These are phyloP conservation scores for Beroe forskalii DNA, from an alignment of 37 sponge, comb jelly and placozoan species.

Conservation along the genomic window DNA sequence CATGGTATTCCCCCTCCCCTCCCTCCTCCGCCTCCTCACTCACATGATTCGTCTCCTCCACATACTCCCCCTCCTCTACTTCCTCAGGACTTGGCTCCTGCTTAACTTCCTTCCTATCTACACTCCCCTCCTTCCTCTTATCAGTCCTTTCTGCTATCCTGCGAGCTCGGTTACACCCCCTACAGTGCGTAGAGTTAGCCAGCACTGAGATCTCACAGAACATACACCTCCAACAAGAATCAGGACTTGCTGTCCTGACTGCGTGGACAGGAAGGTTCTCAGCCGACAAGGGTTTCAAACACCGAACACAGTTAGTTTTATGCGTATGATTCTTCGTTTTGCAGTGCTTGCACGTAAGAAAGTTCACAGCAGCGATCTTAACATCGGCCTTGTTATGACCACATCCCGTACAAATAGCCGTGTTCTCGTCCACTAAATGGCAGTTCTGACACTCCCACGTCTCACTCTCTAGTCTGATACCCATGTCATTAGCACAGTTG, in stretches of 20 bases:
- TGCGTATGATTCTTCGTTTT: slow-evolving; percentile 27
- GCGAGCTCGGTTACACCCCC: background rate
- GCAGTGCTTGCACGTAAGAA: slow-evolving; percentile 12
- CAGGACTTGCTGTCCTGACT: background rate
- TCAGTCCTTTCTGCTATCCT: background rate
- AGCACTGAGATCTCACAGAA: slow-evolving; percentile 25
- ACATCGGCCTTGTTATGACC: slow-evolving; percentile 27
- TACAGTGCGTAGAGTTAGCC: slow-evolving; percentile 29
- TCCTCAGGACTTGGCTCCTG: background rate
- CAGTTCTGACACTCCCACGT: slow-evolving; percentile 32
- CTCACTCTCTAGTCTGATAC: slow-evolving; percentile 5
- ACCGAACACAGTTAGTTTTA: slow-evolving; percentile 21
- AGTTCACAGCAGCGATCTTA: background rate
- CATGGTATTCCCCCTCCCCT: slow-evolving; percentile 1
- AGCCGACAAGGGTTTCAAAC: background rate
- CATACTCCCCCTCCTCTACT: slow-evolving; percentile 15
- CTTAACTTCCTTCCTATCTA: background rate
- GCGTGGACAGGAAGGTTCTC: background rate
- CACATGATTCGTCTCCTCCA: background rate
- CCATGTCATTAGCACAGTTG: slow-evolving; percentile 24
- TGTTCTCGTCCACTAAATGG: slow-evolving; percentile 31
- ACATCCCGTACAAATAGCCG: slow-evolving; percentile 32
- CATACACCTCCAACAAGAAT: background rate
- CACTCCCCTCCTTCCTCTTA: background rate
- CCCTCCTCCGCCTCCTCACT: background rate